These are phyloP conservation scores for Spilosoma lubricipeda DNA, from an alignment of 2,888 invertebrate genomes.

Conservation along the genomic window DNA sequence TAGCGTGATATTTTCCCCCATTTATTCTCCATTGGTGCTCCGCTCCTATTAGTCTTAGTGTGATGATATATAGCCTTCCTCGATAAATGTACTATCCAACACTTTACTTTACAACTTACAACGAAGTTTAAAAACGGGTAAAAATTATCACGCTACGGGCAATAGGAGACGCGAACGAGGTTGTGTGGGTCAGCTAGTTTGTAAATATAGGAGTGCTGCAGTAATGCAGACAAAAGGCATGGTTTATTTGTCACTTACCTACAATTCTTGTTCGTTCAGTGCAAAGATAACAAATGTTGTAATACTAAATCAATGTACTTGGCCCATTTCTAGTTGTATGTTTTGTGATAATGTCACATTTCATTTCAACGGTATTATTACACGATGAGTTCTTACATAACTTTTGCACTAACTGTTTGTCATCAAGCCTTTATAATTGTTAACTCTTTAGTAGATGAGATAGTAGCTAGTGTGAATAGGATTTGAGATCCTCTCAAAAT, in stretches of 20 bases:
- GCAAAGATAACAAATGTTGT: constrained; percentile 7
- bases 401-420: neutral
- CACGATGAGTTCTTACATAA: neutral
- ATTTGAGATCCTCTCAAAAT: neutral
- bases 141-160: no score
- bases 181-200: no score
- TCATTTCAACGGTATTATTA: neutral
- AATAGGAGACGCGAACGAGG: no score
- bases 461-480: neutral
- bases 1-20: no score
- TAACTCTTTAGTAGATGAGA: neutral
- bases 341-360: neutral
- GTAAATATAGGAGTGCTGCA: constrained; percentile 4
- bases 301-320: constrained; percentile 4
- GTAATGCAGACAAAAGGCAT: neutral
- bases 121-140: no score
- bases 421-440: neutral
- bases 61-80: no score
- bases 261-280: neutral
- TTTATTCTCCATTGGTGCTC: no score
- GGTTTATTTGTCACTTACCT: neutral
- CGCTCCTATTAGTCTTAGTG: no score
- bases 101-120: no score
- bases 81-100: no score
- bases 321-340: constrained; percentile 7